Evolutionary conservation across 2,888 invertebrate genomes (phyloP).

Genomic region (Trachelus tabidus): DNA sequence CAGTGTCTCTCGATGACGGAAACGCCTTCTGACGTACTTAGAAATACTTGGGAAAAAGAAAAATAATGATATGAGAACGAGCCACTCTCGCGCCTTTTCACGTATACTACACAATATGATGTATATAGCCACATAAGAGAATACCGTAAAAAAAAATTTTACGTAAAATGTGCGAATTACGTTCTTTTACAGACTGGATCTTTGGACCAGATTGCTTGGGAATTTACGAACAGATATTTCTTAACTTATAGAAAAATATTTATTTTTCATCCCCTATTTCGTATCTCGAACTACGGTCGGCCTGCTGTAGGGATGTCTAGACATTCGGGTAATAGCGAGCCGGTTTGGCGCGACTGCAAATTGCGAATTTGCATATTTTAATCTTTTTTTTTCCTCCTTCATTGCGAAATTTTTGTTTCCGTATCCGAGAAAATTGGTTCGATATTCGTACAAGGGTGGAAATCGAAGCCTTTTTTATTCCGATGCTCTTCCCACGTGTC

Average conservation of each 20-base stretch:
- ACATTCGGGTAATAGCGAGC: not conserved
- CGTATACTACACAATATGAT: not conserved
- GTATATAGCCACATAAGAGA: not conserved
- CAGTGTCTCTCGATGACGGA: not conserved
- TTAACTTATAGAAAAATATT: not conserved
- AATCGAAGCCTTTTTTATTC: not conserved
- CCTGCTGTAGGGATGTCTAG: not conserved
- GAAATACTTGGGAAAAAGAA: not conserved
- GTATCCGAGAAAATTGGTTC: not conserved
- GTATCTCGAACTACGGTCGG: not conserved
- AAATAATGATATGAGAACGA: not conserved
- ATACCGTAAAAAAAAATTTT: not conserved
- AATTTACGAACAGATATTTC: too few relatives aligned
- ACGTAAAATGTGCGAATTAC: not conserved
- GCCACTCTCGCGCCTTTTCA: not conserved
- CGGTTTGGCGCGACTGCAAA: not conserved
- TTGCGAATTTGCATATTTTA: not conserved
- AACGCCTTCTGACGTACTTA: not conserved
- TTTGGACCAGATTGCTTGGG: rapidly evolving
- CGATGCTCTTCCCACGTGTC: not conserved
- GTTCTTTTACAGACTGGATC: not conserved
- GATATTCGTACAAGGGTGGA: not conserved
- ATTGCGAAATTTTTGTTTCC: not conserved
- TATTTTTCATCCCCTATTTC: not conserved
- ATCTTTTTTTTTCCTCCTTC: not conserved